These are phyloP conservation scores for Leptopilina myrica DNA, from an alignment of 2,888 invertebrate species.

Conservation along the genomic window DNA sequence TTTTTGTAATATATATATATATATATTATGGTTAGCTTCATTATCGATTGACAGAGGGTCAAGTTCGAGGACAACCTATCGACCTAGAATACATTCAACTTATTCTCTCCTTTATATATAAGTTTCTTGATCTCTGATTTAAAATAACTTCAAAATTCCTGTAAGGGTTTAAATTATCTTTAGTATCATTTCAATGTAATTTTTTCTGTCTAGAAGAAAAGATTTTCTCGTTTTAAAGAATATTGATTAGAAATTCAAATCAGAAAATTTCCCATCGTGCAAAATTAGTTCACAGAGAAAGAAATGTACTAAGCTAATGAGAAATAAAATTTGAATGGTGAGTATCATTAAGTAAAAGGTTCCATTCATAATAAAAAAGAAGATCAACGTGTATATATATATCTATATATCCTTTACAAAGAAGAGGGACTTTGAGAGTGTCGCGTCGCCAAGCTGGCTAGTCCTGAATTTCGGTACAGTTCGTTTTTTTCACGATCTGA, in stretches of 20 bases:
- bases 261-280: too few relatives aligned
- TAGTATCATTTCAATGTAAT: too few relatives aligned
- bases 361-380: slow-evolving; percentile 38
- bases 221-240: too few relatives aligned
- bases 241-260: too few relatives aligned
- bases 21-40: too few relatives aligned
- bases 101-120: too few relatives aligned
- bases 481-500: slow-evolving; percentile 18
- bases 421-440: not conserved
- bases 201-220: too few relatives aligned
- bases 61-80: not conserved
- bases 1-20: too few relatives aligned
- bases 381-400: slow-evolving; percentile 17
- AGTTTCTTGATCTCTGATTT: not conserved
- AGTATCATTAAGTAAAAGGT: slow-evolving; percentile 13
- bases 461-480: slow-evolving; percentile 39
- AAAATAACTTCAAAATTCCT: too few relatives aligned
- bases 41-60: not conserved
- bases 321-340: not conserved
- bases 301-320: too few relatives aligned
- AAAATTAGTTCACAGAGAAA: too few relatives aligned
- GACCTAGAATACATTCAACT: not conserved
- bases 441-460: slow-evolving; percentile 39
- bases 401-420: not conserved
- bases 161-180: too few relatives aligned